A percentile compares a stretch with the other conserved stretches of the same genome.
Evolutionary conservation across 2,113 vertebrate species (phyloP).

Genomic region (Diadophis punctatus): DNA sequence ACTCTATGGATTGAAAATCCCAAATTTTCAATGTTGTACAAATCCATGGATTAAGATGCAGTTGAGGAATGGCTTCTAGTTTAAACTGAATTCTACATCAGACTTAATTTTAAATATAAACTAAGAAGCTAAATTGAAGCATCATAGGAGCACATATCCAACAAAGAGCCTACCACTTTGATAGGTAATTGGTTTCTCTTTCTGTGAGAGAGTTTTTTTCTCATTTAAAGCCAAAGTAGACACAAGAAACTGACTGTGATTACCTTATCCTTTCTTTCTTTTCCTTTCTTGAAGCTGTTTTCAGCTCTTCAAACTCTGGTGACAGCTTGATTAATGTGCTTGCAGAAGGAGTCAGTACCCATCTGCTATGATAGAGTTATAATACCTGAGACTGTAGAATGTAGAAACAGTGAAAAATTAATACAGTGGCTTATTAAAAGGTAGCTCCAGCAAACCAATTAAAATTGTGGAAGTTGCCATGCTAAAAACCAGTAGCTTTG

Average conservation of each 20-base stretch:
- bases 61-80: background rate
- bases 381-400: slow-evolving; percentile 49
- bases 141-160: background rate
- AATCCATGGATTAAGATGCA: background rate
- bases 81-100: background rate
- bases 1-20: background rate
- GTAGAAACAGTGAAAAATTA: slow-evolving; percentile 36
- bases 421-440: slow-evolving; percentile 27
- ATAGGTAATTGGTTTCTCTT: background rate
- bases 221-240: slow-evolving; percentile 13
- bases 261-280: background rate
- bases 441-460: slow-evolving; percentile 52
- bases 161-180: background rate
- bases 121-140: background rate
- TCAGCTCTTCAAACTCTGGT: slow-evolving; percentile 43
- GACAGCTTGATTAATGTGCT: slow-evolving; percentile 47
- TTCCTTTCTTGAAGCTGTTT: slow-evolving; percentile 27
- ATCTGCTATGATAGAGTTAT: slow-evolving; percentile 46
- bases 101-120: background rate
- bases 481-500: slow-evolving; percentile 53
- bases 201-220: background rate
- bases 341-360: slow-evolving; percentile 30
- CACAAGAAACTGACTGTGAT: slow-evolving; percentile 19
- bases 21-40: background rate
- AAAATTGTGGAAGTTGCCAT: background rate